These are phyloP conservation scores for Phrynocephalus forsythii DNA, from an alignment of 2,797 vertebrate species.

Conservation along the genomic window DNA sequence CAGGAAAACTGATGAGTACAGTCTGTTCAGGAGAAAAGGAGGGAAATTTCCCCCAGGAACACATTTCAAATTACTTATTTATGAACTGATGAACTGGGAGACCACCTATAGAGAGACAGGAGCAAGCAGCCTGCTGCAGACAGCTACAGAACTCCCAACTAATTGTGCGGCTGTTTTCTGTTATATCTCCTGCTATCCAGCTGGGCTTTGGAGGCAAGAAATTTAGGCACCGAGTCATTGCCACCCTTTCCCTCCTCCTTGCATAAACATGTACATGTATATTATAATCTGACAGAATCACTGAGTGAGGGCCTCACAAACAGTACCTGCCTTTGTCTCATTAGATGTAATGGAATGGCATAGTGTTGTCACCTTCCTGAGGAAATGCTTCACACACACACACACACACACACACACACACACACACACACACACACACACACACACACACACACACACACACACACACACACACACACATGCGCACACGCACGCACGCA, in stretches of 20 bases:
- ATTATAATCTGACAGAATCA: conserved; percentile 77
- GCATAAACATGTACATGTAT: conserved; percentile 75
- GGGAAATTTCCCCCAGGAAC: conserved; percentile 86
- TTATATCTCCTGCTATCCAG: conserved; percentile 84
- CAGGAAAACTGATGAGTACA: conserved; percentile 85
- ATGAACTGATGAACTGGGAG: conserved; percentile 89
- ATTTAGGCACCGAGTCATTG: conserved; percentile 80
- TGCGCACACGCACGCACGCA: not conserved
- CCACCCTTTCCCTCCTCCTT: conserved; percentile 76
- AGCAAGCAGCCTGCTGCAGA: conserved; percentile 82
- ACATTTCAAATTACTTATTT: conserved; percentile 90
- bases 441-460: not conserved
- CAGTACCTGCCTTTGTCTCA: conserved; percentile 63
- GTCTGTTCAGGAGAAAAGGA: conserved; percentile 85
- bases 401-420: not conserved
- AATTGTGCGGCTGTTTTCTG: conserved; percentile 85
- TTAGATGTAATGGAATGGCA: conserved; percentile 17
- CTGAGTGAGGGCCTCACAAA: conserved; percentile 67
- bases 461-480: not conserved
- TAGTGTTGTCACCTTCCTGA: conserved; percentile 34
- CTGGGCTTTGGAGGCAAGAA: conserved; percentile 81
- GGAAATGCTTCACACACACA: too few species aligned
- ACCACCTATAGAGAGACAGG: conserved; percentile 84
- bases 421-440: not conserved
- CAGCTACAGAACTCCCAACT: conserved; percentile 83